Conservation (phyloP, 2,888 invertebrate genomes). For the Drosophila siamana region DNA sequence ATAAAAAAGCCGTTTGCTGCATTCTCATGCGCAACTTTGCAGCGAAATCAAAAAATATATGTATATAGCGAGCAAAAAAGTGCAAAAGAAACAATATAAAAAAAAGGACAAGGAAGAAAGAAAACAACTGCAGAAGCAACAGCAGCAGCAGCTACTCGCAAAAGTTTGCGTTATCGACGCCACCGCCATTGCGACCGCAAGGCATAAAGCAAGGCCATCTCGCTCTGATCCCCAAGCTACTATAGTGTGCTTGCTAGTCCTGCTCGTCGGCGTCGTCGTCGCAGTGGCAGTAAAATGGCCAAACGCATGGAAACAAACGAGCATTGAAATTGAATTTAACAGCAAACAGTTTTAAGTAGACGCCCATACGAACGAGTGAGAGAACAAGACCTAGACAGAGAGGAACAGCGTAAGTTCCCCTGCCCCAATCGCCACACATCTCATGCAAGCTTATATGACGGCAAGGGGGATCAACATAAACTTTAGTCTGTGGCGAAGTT, state of each 20-base stretch:
- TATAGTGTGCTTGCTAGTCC: slow-evolving; percentile 14
- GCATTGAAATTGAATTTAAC: slow-evolving; percentile 82
- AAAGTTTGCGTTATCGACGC: slow-evolving; percentile 63
- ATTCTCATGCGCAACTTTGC: slow-evolving; percentile 79
- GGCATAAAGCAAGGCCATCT: slow-evolving; percentile 66
- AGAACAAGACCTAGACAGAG: not conserved
- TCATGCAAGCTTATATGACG: slow-evolving; percentile 28
- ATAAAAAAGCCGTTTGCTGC: slow-evolving; percentile 82
- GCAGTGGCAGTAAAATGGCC: slow-evolving; percentile 53
- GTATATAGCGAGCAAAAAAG: slow-evolving; percentile 8
- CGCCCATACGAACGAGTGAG: slow-evolving; percentile 21
- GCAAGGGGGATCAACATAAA: slow-evolving; percentile 22
- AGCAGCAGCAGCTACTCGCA: slow-evolving; percentile 59
- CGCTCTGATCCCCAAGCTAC: slow-evolving; percentile 34
- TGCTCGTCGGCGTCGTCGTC: slow-evolving; percentile 18
- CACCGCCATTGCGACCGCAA: slow-evolving; percentile 59
- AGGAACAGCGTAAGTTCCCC: not conserved
- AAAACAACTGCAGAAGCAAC: slow-evolving; percentile 45
- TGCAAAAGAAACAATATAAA: slow-evolving; percentile 2
- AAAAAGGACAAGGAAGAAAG: slow-evolving; percentile 10
- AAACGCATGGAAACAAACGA: slow-evolving; percentile 76
- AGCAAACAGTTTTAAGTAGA: slow-evolving; percentile 78
- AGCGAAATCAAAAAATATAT: slow-evolving; percentile 57
- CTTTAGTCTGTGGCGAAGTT: slow-evolving; percentile 60
- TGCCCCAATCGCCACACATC: no score